A percentile compares a stretch with the other conserved stretches of the same genome.
These are phyloP conservation scores for Monodelphis domestica DNA, from an alignment of 2,797 vertebrate genomes.

Conservation along the genomic window DNA sequence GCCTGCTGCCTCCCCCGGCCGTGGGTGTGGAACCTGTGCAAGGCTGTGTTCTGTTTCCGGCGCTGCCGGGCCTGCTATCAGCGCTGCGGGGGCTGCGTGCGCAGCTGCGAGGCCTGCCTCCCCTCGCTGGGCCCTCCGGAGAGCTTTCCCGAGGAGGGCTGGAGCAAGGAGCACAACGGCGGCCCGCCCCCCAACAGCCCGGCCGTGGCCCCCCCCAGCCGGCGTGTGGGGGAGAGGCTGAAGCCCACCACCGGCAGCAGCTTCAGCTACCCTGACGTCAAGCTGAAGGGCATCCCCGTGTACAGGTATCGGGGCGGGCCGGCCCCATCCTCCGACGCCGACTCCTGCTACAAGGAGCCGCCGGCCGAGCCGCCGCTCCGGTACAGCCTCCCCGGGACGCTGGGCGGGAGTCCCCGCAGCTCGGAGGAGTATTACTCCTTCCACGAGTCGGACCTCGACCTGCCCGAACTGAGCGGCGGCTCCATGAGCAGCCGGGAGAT, in stretches of 20 bases:
- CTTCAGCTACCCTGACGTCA: conserved; percentile 95
- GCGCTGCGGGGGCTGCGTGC: conserved; percentile 93
- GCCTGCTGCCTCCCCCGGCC: conserved; percentile 90
- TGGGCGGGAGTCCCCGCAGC: conserved; percentile 83
- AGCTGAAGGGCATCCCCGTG: conserved; percentile 92
- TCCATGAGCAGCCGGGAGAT: conserved; percentile 94
- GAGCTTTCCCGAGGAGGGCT: conserved; percentile 87
- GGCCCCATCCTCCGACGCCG: conserved; percentile 77
- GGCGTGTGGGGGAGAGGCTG: conserved; percentile 84
- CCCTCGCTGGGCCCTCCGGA: conserved; percentile 88
- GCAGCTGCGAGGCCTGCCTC: conserved; percentile 85
- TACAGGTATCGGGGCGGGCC: conserved; percentile 80
- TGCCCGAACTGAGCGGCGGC: conserved; percentile 93
- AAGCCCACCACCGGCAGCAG: conserved; percentile 89
- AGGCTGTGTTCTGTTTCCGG: conserved; percentile 93
- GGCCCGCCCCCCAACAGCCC: conserved; percentile 86
- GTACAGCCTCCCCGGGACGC: conserved; percentile 81
- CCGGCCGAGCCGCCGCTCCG: conserved; percentile 80
- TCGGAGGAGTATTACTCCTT: conserved; percentile 91
- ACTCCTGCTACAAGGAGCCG: conserved; percentile 83
- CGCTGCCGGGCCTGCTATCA: conserved; percentile 94
- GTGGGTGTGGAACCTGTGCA: conserved; percentile 92
- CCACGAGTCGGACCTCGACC: conserved; percentile 90
- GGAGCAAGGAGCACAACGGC: conserved; percentile 85
- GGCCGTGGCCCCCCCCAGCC: conserved; percentile 83